These are phyloP conservation scores for Araneus ventricosus DNA, from an alignment of 1,140 invertebrate species.

Conservation along the genomic window DNA sequence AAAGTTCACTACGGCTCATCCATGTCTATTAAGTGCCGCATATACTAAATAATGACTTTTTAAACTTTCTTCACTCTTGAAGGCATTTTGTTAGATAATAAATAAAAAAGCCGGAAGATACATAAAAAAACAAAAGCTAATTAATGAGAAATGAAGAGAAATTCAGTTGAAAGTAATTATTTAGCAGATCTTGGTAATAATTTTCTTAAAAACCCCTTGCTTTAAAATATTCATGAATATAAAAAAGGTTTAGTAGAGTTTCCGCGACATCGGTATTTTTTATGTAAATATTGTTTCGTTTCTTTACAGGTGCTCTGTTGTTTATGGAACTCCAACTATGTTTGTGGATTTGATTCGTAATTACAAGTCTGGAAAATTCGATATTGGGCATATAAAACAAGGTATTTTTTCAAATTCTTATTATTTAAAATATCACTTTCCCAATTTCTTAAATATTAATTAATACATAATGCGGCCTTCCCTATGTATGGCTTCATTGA, in stretches of 20 bases:
- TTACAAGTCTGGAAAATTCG: slow-evolving; percentile 77
- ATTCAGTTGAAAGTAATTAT: neutral
- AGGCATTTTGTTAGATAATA: too few relatives aligned
- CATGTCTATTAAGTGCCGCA: too few relatives aligned
- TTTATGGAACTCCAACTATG: slow-evolving; percentile 99
- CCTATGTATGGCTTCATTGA: neutral
- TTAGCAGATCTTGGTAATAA: neutral
- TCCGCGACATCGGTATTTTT: neutral
- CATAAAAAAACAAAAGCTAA: neutral
- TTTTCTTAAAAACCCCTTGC: neutral
- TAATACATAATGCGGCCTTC: neutral
- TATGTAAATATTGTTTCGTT: neutral
- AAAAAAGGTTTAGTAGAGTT: neutral
- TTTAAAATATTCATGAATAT: neutral
- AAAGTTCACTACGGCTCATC: too few relatives aligned
- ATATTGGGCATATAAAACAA: slow-evolving; percentile 81
- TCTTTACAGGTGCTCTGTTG: slow-evolving; percentile 85
- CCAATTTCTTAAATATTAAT: neutral
- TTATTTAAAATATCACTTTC: neutral
- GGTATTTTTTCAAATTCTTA: slow-evolving; percentile 79
- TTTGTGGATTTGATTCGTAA: slow-evolving; percentile 90
- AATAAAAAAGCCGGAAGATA: too few relatives aligned
- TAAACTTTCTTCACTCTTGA: too few relatives aligned
- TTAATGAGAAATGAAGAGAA: neutral
- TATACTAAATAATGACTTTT: too few relatives aligned